Evolutionary conservation across 2,113 vertebrate species (phyloP), one percentile per base, ranked within the genome.

Genomic region (Zosterops hypoxanthus): DNA sequence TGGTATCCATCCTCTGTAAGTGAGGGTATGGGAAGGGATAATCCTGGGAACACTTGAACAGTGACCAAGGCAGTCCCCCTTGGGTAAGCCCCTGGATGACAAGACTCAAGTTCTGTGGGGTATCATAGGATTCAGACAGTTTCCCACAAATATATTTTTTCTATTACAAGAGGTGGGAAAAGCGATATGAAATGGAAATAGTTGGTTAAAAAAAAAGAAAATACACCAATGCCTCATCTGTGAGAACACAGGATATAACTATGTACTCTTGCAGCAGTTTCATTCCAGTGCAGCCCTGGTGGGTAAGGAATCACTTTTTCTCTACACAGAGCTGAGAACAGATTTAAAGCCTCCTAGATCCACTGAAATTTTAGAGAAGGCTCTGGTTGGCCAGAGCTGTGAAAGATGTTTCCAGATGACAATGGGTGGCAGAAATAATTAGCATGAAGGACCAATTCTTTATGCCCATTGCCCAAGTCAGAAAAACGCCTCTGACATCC

Each of bases 141-240:
- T 90, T 96, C 88, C 93, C 92, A 94, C 52, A 23, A 42, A 88
- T 52, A 81, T 46, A 66, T 49, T 84, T 81, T 81, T 86, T 64
- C 72, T 76, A 9, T 31, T 60, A 69, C 23, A 33, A 82, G 64
- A 65, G 23, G 42, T 41, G 29, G 41, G 68, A 76, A 85, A 93
- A 81, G 7, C 15, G 36, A 33, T 47, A 34, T 20, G 41, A 68
- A 90, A 90, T 81, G 31, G n/a, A 94, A 90, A 73, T 26, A 47
- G 19, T 7, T 55, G 24, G 17, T 25, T 24, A 42, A 53, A 68
- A 95, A 82, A 59, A 55, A 12, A 61, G 49, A 59, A 20, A 64
- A 70, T 4, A 6, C 34, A 33, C 10, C 26, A 57, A 23, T 91
- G 49, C 16, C 31, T 81, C 61, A 39, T 63, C 55, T 55, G 23